Evolutionary conservation across 2,888 invertebrate genomes (phyloP).

Genomic region (Piscicola geometra): DNA sequence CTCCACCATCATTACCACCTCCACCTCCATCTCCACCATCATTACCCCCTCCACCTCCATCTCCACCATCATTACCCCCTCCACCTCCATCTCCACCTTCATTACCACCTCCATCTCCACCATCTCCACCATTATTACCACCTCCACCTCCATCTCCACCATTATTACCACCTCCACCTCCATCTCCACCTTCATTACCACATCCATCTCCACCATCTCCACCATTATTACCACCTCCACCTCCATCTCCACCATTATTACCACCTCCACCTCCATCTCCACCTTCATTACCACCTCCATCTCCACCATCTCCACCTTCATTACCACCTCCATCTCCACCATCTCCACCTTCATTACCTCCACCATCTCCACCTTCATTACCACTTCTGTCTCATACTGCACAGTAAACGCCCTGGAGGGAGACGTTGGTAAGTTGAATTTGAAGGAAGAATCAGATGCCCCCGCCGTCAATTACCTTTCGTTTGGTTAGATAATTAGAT

Average conservation of each 20-base stretch:
- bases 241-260: neutral
- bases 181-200: neutral
- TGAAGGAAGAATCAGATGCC: neutral
- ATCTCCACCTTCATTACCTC: neutral
- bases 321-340: neutral
- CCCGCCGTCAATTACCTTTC: neutral
- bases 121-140: neutral
- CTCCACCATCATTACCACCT: neutral
- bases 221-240: too few species aligned
- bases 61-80: neutral
- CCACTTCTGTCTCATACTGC: neutral
- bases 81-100: too few species aligned
- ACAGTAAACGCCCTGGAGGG: slow-evolving; percentile 53
- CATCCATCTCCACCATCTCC: neutral
- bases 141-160: neutral
- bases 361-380: neutral
- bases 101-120: neutral
- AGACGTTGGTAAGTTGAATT: slow-evolving; percentile 62
- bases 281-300: too few species aligned
- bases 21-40: too few species aligned
- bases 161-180: neutral
- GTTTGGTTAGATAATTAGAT: too few species aligned
- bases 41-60: neutral
- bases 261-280: neutral
- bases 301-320: neutral